phyloP scores from a whole-genome alignment of 2,888 invertebrate genomes.

The Cephus rjabovi region DNA sequence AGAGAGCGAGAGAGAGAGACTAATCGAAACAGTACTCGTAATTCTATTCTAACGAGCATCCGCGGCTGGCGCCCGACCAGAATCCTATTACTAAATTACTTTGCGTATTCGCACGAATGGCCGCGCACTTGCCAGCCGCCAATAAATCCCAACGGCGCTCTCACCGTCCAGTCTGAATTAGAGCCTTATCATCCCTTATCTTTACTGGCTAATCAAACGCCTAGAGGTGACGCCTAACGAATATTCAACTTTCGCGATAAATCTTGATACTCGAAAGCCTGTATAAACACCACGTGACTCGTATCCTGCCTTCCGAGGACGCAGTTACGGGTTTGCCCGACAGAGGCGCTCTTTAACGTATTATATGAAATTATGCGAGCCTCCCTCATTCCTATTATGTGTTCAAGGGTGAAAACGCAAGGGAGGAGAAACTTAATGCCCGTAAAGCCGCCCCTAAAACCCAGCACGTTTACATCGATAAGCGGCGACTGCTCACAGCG shows the following conservation, averaged over 20 bases:
- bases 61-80: conserved; percentile 28
- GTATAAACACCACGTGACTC: not conserved
- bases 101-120: conserved; percentile 21
- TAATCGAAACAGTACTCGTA: not conserved
- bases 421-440: too few species aligned
- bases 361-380: too few species aligned
- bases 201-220: not conserved
- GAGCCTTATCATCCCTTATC: not conserved
- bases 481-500: too few species aligned
- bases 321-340: not conserved
- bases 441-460: too few species aligned
- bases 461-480: too few species aligned
- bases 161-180: not conserved
- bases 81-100: conserved; percentile 39
- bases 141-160: not conserved
- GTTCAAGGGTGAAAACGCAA: too few species aligned
- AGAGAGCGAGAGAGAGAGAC: not conserved
- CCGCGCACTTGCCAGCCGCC: not conserved
- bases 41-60: not conserved
- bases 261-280: not conserved
- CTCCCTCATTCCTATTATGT: too few species aligned
- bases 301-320: not conserved
- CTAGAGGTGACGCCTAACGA: not conserved
- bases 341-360: too few species aligned
- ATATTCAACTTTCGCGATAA: not conserved